Conservation (phyloP, 2,888 invertebrate genomes). For the Euzetes globulus region DNA sequence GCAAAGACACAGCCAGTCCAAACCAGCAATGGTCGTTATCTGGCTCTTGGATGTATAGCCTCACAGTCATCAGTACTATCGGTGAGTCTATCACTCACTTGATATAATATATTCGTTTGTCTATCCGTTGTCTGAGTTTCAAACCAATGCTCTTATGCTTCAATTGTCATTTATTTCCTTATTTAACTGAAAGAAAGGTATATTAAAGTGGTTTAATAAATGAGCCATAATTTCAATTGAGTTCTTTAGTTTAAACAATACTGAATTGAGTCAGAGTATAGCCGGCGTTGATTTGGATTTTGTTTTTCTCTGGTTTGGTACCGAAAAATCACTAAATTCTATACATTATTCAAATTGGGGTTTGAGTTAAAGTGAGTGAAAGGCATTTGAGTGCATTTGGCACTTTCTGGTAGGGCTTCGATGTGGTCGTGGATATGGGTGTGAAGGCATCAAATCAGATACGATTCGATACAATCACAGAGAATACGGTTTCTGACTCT, state of each 20-base stretch:
- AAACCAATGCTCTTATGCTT: background rate
- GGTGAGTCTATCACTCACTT: slow-evolving; percentile 56
- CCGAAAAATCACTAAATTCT: background rate
- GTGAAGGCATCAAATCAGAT: slow-evolving; percentile 7
- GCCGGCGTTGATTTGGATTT: background rate
- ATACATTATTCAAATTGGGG: slow-evolving; percentile 10
- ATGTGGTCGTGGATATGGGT: background rate
- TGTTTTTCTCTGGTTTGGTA: background rate
- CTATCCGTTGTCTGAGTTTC: too few species aligned
- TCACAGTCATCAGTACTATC: slow-evolving; percentile 52
- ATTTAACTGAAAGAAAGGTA: background rate
- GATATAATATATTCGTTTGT: background rate
- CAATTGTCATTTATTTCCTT: background rate
- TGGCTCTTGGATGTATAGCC: slow-evolving; percentile 47
- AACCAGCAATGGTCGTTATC: slow-evolving; percentile 71
- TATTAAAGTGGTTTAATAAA: background rate
- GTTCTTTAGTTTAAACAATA: background rate
- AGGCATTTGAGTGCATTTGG: slow-evolving; percentile 15
- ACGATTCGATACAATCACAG: background rate
- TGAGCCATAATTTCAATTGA: background rate
- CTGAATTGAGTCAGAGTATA: background rate
- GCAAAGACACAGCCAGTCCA: slow-evolving; percentile 44
- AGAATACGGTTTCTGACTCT: background rate
- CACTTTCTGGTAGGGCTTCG: background rate
- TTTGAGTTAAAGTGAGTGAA: slow-evolving; percentile 15